Evolutionary conservation across 35 echinoderm and acorn worm species (phyloP).

Genomic region (Hemicentrotus pulcherrimus): DNA sequence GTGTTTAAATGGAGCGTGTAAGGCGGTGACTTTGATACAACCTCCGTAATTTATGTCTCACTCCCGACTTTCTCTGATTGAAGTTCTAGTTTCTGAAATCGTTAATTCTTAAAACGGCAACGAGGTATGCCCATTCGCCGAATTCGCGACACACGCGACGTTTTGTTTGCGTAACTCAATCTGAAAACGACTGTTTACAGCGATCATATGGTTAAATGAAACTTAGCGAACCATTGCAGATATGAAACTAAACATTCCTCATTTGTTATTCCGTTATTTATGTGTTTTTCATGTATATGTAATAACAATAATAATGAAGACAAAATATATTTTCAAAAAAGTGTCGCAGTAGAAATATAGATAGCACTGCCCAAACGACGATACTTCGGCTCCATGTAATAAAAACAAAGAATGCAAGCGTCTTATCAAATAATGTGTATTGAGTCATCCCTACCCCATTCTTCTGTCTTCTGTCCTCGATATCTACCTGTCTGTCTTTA

Average conservation of each 20-base stretch:
- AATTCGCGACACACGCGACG: neutral
- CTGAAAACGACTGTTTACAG: neutral
- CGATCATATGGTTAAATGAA: neutral
- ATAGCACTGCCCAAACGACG: too few relatives aligned
- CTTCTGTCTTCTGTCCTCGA: too few relatives aligned
- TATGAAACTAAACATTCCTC: neutral
- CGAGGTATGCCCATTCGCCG: neutral
- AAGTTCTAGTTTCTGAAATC: constrained; percentile 1
- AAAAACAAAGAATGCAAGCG: too few relatives aligned
- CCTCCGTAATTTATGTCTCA: neutral
- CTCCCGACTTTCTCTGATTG: neutral
- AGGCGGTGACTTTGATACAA: neutral
- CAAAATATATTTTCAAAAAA: too few relatives aligned
- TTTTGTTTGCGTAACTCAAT: neutral
- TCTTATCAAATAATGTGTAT: too few relatives aligned
- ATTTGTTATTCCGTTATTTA: neutral
- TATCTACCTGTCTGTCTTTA: too few relatives aligned
- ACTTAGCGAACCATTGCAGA: neutral
- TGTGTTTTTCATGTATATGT: neutral
- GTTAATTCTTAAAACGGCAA: constrained; percentile 4
- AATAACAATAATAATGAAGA: too few relatives aligned
- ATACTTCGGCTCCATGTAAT: too few relatives aligned
- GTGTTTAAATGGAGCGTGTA: neutral
- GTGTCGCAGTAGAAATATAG: too few relatives aligned
- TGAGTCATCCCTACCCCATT: too few relatives aligned